Base-by-base conservation (phyloP, 2,113 vertebrate genomes). In the Emydura subglobosa region DNA sequence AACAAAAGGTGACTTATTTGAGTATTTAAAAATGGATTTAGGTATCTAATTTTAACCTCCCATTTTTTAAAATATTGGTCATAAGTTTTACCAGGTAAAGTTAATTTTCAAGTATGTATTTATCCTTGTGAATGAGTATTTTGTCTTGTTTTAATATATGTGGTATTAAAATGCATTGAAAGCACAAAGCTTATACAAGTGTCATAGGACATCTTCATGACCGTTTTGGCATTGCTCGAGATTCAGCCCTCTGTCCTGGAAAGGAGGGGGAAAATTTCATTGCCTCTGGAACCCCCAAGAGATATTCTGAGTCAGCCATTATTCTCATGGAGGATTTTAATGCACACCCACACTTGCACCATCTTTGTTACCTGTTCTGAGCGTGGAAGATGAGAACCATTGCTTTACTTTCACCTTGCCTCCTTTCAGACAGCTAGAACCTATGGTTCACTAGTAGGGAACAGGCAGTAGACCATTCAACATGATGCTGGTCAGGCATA, bases 1-100 rank as follows among this genome's bases (percentile, higher is more conserved):
- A 94, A 93, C 16, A 94, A 50, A 22, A 89, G 83, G 94, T 29
- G 55, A 84, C 14, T 96, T 82, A 53, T 82, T 39, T 92, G 57
- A 34, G 50, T 31, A 82, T 9, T 5, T 87, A 72, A 87, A 44
- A 84, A 96, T 47, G 47, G 47, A 47, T 93, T 90, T 83, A 53
- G 51, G 16, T 4, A 95, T 92, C 93, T 80, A 96, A 31, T 51
- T 22, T 51, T 91, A 85, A 21, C 16, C 85, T 72, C 50, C 90
- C 22, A 59, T 83, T 83, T 86, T 84, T 86, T 84, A 51, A 89
- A 90, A 50, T 72, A 10, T 11, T 29, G 29, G 57, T 4, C 57
- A 59, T 25, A 59, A 29, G 24, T 9, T 12, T 27, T 59, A 27
- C 10, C 24, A 11, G 57, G 25, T 59, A 59, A 25, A 59, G 24